Percentiles rank a stretch among this genome's conserved stretches.
phyloP scores from a whole-genome alignment of 2,888 invertebrate species.

The Escarpia spicata region DNA sequence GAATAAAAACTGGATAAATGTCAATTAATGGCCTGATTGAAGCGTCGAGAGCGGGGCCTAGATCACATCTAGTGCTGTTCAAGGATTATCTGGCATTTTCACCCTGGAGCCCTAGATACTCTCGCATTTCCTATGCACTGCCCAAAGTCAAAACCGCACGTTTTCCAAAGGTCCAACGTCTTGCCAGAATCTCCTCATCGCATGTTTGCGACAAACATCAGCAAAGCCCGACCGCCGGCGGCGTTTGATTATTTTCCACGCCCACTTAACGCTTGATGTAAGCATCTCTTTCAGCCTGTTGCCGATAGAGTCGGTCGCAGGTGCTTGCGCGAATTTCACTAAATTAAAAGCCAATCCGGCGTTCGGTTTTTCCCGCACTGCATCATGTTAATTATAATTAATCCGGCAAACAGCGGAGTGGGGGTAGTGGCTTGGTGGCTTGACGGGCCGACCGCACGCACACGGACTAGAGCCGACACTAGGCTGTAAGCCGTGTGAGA shows the following conservation, averaged over 20 bases:
- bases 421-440: not conserved
- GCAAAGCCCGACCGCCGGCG: not conserved
- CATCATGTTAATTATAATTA: constrained; percentile 13
- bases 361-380: not conserved
- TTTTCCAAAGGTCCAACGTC: not conserved
- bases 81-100: not conserved
- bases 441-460: not conserved
- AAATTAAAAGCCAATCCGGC: constrained; percentile 11
- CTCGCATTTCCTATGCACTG: not conserved
- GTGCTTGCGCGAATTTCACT: constrained; percentile 13
- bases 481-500: not conserved
- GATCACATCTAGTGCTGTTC: too few relatives aligned
- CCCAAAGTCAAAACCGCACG: not conserved
- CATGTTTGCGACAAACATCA: not conserved
- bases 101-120: not conserved
- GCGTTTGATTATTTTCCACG: not conserved
- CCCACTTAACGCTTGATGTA: not conserved
- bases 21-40: not conserved
- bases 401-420: not conserved
- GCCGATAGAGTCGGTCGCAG: not conserved
- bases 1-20: not conserved
- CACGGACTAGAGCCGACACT: not conserved
- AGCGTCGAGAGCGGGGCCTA: too few relatives aligned
- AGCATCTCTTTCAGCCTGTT: constrained; percentile 3
- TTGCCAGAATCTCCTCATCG: not conserved